phyloP scores from a whole-genome alignment of 2,888 invertebrate species.

The Ectemnius continuus region DNA sequence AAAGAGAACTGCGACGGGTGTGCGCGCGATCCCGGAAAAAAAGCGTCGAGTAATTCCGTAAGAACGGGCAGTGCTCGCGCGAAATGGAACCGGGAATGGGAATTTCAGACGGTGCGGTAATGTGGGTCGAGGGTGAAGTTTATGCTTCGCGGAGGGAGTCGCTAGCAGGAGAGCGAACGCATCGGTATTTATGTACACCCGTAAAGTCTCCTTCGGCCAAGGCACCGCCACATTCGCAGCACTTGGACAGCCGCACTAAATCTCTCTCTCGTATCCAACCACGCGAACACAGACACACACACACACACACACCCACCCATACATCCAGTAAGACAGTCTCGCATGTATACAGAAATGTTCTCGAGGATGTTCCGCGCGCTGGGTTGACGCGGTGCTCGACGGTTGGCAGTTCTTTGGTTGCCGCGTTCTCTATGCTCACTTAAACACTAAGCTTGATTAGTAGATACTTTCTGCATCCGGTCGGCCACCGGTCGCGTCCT shows the following conservation, averaged over 20 bases:
- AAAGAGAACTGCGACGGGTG: too few relatives aligned
- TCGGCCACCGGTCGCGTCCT: neutral
- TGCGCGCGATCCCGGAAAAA: too few relatives aligned
- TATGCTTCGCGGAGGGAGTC: constrained; percentile 20
- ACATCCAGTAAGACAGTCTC: neutral
- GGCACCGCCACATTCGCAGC: constrained; percentile 60
- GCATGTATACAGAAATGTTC: neutral
- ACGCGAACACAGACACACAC: constrained; percentile 4
- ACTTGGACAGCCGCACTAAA: neutral
- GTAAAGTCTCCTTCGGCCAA: constrained; percentile 35
- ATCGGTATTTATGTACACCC: constrained; percentile 47
- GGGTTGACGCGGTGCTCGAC: too few relatives aligned
- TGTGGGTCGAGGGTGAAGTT: constrained; percentile 14
- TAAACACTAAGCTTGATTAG: constrained; percentile 54
- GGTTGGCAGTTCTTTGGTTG: too few relatives aligned
- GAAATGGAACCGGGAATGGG: constrained; percentile 12
- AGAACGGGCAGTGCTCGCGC: neutral
- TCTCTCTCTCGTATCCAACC: too few relatives aligned
- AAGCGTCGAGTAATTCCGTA: too few relatives aligned
- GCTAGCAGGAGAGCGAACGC: constrained; percentile 29
- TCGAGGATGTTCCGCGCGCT: neutral
- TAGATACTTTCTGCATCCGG: constrained; percentile 45
- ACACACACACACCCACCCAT: neutral
- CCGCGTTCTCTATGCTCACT: constrained; percentile 26
- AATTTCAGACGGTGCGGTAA: constrained; percentile 9